These are phyloP conservation scores for Passerculus sandwichensis DNA, from an alignment of 2,797 vertebrate genomes.

Conservation along the genomic window DNA sequence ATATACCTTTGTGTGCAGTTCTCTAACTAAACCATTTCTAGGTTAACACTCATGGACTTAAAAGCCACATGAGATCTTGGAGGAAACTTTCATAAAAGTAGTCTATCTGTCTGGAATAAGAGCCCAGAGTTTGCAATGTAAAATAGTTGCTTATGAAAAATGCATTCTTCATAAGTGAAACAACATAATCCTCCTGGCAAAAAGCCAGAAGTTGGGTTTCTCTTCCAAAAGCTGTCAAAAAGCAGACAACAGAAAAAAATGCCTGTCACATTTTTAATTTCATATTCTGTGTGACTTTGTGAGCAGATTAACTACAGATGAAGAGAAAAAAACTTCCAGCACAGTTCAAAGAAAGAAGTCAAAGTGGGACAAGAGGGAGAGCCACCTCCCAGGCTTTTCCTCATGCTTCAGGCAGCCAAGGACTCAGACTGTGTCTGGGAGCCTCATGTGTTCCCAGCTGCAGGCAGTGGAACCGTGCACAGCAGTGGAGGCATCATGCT, in stretches of 20 bases:
- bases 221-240: slow-evolving; percentile 39
- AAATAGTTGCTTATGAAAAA: slow-evolving; percentile 55
- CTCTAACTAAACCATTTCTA: not conserved
- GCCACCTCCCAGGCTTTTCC: not conserved
- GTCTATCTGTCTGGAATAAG: slow-evolving; percentile 31
- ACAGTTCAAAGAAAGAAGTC: not conserved
- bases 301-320: not conserved
- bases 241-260: slow-evolving; percentile 27
- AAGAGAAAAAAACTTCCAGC: not conserved
- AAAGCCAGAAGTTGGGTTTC: not conserved
- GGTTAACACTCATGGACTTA: not conserved
- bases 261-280: slow-evolving; percentile 1
- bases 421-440: not conserved
- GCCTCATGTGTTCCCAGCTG: accelerated
- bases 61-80: slow-evolving; percentile 20
- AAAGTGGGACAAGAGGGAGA: not conserved
- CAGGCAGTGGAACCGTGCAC: accelerated
- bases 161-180: slow-evolving; percentile 12
- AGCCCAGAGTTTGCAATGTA: slow-evolving; percentile 43
- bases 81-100: slow-evolving; percentile 39
- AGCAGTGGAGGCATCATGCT: accelerated
- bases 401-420: not conserved
- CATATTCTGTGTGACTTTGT: not conserved
- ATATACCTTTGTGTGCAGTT: slow-evolving; percentile 4
- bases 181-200: not conserved